Evolutionary conservation across 2,797 vertebrate genomes (phyloP).

Genomic region (Staurois parvus): DNA sequence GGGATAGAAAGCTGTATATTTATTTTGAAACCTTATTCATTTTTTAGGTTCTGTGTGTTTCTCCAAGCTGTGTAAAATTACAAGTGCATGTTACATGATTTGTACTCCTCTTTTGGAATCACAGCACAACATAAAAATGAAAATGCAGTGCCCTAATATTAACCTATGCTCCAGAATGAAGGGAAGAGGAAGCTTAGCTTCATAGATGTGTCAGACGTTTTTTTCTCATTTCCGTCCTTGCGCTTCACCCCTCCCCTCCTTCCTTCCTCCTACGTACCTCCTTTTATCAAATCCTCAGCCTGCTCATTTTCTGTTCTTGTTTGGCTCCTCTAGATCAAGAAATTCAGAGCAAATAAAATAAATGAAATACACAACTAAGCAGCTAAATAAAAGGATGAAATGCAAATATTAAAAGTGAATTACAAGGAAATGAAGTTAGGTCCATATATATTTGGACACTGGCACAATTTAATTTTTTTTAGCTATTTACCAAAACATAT

Average conservation of each 20-base stretch:
- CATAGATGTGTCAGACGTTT: neutral
- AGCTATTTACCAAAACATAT: too few relatives aligned
- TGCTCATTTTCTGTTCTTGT: neutral
- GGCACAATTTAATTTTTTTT: too few relatives aligned
- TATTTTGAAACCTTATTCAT: too few relatives aligned
- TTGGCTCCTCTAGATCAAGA: neutral
- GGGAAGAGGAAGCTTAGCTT: neutral
- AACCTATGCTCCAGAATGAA: neutral
- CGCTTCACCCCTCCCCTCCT: neutral
- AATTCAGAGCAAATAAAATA: neutral
- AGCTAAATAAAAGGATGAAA: too few relatives aligned
- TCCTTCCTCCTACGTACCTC: conserved; percentile 8
- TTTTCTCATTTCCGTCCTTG: neutral
- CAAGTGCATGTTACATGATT: neutral
- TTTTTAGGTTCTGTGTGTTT: too few relatives aligned
- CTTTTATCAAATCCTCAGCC: neutral
- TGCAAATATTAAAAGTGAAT: too few relatives aligned
- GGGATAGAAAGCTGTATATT: too few relatives aligned
- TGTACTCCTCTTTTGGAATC: neutral
- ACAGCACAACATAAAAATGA: neutral
- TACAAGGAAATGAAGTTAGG: too few relatives aligned
- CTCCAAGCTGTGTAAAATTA: too few relatives aligned
- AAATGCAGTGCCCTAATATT: neutral
- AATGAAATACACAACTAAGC: too few relatives aligned
- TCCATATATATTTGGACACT: too few relatives aligned